phyloP scores from a whole-genome alignment of 2,113 vertebrate genomes.

The Anguilla japonica region DNA sequence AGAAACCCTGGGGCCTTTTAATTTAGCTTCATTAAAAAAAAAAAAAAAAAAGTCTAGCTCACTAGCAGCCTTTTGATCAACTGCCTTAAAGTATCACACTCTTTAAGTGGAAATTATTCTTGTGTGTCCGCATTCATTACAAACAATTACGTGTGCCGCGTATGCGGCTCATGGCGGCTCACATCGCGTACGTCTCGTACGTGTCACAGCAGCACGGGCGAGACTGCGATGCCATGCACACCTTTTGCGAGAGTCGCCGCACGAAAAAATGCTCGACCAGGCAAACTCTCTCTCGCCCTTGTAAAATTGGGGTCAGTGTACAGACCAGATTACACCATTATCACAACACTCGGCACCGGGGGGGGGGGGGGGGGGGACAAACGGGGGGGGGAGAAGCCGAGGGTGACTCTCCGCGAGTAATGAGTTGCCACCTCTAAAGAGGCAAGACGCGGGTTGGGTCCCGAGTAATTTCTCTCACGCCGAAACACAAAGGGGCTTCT shows the following conservation, averaged over 20 bases:
- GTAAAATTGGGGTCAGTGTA: constrained; percentile 18
- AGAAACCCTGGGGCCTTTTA: background rate
- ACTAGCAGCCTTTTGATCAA: background rate
- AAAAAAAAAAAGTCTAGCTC: background rate
- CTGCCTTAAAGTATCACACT: background rate
- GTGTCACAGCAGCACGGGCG: background rate
- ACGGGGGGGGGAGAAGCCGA: background rate
- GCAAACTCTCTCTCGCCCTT: constrained; percentile 11
- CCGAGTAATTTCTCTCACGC: constrained; percentile 8
- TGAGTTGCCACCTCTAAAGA: constrained; percentile 4
- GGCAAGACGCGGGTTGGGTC: constrained; percentile 1
- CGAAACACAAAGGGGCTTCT: background rate
- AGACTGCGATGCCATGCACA: background rate
- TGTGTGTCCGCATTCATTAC: background rate
- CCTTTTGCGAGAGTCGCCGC: background rate
- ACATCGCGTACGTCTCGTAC: background rate
- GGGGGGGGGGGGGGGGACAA: background rate
- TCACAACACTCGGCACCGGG: constrained; percentile 13
- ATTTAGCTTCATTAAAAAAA: background rate
- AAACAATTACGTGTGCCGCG: background rate
- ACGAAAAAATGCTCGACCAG: background rate
- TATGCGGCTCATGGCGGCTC: background rate
- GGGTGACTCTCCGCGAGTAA: constrained; percentile 19
- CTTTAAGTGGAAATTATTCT: background rate
- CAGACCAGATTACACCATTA: constrained; percentile 23